Evolutionary conservation across 2,113 vertebrate genomes (phyloP).

Genomic region (Mastomys natalensis): DNA sequence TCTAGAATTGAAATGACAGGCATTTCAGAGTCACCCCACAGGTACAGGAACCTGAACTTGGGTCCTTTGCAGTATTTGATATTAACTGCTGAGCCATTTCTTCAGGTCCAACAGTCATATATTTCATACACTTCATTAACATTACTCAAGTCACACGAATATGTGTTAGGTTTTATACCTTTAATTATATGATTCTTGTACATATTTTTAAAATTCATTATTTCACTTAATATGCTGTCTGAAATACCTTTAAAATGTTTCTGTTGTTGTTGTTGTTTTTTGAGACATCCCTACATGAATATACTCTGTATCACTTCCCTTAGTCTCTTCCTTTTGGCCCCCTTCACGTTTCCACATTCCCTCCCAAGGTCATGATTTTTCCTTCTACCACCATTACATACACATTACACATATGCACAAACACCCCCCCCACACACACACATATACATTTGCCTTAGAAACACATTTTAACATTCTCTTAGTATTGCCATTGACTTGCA

Average conservation of each 20-base stretch:
- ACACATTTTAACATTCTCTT: neutral
- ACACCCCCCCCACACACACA: neutral
- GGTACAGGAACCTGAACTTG: neutral
- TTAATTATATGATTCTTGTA: neutral
- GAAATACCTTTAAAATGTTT: neutral
- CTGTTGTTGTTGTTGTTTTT: too few species aligned
- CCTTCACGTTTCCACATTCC: neutral
- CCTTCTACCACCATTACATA: neutral
- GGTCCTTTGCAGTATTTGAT: neutral
- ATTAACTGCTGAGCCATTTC: neutral
- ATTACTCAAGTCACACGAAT: neutral
- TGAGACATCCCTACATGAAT: neutral
- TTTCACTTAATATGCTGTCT: neutral
- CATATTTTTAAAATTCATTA: neutral
- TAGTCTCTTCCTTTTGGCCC: neutral
- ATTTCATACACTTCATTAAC: neutral
- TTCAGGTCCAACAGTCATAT: neutral
- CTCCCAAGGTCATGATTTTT: neutral
- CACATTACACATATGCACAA: neutral
- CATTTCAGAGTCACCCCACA: neutral
- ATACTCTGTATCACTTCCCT: neutral
- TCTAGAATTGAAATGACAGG: neutral
- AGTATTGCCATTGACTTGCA: neutral
- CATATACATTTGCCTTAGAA: neutral
- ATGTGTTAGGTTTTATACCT: neutral